Conservation (phyloP, 2,113 vertebrate genomes). For the Lagopus leucura region DNA sequence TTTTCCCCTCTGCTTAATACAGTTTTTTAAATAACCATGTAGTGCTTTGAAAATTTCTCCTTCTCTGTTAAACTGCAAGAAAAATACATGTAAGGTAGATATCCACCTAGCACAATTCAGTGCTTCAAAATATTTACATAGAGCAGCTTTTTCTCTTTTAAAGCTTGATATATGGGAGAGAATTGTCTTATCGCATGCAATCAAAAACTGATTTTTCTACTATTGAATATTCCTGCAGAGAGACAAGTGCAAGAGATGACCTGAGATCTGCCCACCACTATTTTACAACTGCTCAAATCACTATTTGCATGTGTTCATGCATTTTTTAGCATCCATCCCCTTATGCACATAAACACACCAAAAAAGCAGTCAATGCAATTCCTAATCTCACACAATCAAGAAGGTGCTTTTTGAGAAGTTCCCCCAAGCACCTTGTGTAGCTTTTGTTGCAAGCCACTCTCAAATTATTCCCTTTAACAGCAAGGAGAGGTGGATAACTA, state of each 20-base stretch:
- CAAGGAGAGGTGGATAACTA: background rate
- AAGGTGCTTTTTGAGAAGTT: background rate
- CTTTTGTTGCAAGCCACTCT: background rate
- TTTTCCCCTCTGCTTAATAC: background rate
- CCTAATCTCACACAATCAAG: background rate
- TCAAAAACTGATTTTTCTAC: background rate
- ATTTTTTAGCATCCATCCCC: background rate
- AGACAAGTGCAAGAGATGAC: background rate
- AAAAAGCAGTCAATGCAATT: background rate
- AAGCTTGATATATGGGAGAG: background rate
- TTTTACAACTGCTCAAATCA: background rate
- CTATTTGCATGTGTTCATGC: fast-evolving
- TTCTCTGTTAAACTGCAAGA: background rate
- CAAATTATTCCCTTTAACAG: background rate
- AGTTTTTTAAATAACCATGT: background rate
- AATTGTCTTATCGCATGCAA: background rate
- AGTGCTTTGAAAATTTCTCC: background rate
- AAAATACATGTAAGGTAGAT: background rate
- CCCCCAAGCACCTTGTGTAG: background rate
- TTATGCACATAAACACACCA: background rate
- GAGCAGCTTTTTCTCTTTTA: background rate
- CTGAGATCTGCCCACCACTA: background rate
- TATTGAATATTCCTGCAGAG: background rate
- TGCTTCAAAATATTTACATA: background rate
- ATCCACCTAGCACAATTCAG: background rate